Conservation (phyloP, 1,140 invertebrate genomes). For the Saccostrea glomerata region DNA sequence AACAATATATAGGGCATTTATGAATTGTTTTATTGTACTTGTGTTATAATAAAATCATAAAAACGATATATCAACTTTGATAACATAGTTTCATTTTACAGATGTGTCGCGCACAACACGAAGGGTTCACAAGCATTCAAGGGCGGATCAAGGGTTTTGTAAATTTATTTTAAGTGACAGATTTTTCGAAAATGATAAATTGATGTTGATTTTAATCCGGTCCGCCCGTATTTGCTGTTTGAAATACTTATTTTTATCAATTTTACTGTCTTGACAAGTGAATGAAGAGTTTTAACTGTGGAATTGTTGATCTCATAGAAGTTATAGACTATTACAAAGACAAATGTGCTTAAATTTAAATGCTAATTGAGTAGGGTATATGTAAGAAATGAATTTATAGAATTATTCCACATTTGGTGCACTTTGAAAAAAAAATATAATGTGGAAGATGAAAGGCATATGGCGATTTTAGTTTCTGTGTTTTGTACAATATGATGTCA, state of each 20-base stretch:
- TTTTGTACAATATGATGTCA: conserved; percentile 37
- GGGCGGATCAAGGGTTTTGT: conserved; percentile 9
- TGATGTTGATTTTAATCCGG: neutral
- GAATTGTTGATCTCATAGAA: neutral
- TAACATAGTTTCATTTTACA: conserved; percentile 11
- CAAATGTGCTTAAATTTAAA: neutral
- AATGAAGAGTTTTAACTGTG: neutral
- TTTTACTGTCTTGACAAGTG: conserved; percentile 27
- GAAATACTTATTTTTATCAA: conserved; percentile 17
- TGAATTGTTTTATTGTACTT: conserved; percentile 23
- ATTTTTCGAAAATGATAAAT: neutral
- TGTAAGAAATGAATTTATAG: neutral
- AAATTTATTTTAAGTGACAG: neutral
- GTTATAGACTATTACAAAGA: neutral
- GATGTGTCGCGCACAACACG: neutral
- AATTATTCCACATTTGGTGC: neutral
- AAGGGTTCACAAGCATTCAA: neutral
- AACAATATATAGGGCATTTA: conserved; percentile 37
- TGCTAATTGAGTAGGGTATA: neutral
- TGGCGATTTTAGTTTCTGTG: conserved; percentile 24
- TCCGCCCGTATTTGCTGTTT: conserved; percentile 11
- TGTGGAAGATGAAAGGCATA: neutral
- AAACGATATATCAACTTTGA: conserved; percentile 27
- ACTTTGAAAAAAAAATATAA: neutral
- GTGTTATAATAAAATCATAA: conserved; percentile 26